Percentiles rank a stretch among this genome's conserved stretches.
These are phyloP conservation scores for Lates calcarifer DNA, from an alignment of 2,113 vertebrate genomes.

Conservation along the genomic window DNA sequence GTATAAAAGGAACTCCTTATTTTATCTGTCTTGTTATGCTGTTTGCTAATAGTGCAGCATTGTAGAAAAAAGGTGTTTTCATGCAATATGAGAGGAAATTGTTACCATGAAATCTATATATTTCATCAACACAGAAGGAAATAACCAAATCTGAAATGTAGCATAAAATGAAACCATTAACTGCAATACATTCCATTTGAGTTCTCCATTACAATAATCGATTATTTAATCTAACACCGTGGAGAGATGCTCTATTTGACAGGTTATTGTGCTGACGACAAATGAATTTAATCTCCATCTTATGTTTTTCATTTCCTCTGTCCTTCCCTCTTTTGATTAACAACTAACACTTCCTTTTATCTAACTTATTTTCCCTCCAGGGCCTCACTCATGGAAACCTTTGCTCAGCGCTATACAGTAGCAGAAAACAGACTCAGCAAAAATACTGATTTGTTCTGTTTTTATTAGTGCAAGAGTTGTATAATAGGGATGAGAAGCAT, in stretches of 20 bases:
- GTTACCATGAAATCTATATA: slow-evolving; percentile 20
- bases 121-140: slow-evolving; percentile 1
- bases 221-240: slow-evolving; percentile 46
- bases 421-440: not conserved
- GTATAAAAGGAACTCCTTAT: not conserved
- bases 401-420: not conserved
- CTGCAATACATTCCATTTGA: slow-evolving; percentile 20
- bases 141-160: slow-evolving; percentile 6
- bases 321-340: slow-evolving; percentile 38
- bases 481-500: not conserved
- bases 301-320: slow-evolving; percentile 44
- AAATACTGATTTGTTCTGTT: not conserved
- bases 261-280: slow-evolving; percentile 34
- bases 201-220: slow-evolving; percentile 51
- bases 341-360: slow-evolving; percentile 12
- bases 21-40: not conserved
- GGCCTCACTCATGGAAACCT: not conserved
- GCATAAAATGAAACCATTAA: slow-evolving; percentile 18
- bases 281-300: slow-evolving; percentile 52
- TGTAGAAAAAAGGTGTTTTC: not conserved
- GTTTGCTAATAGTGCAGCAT: not conserved
- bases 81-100: not conserved
- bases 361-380: not conserved
- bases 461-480: not conserved
- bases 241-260: slow-evolving; percentile 7